Percentiles rank a stretch among this genome's conserved stretches.
Evolutionary conservation across 2,888 invertebrate genomes (phyloP).

Genomic region (Anthophora plumipes): DNA sequence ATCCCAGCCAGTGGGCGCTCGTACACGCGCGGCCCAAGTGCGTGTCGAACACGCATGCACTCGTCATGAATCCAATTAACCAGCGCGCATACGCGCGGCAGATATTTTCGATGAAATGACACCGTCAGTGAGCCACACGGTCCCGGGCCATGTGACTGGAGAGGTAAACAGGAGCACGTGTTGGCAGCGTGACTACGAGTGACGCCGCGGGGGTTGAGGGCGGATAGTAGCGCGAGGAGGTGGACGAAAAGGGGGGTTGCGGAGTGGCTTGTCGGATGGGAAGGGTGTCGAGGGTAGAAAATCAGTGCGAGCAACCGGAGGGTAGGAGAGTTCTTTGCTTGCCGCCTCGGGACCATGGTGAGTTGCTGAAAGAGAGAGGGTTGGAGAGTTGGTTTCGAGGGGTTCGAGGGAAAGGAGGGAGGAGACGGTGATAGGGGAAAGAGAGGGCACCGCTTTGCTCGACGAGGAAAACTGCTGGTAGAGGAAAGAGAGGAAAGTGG

Average conservation of each 20-base stretch:
- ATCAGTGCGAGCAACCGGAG: slow-evolving; percentile 74
- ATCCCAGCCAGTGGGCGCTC: slow-evolving; percentile 17
- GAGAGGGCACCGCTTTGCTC: slow-evolving; percentile 14
- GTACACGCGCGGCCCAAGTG: slow-evolving; percentile 18
- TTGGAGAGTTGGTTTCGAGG: too few relatives aligned
- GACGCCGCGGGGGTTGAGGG: slow-evolving; percentile 65
- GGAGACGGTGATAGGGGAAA: slow-evolving; percentile 14
- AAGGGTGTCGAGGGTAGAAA: slow-evolving; percentile 74
- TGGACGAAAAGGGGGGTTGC: slow-evolving; percentile 41
- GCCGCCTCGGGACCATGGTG: slow-evolving; percentile 70
- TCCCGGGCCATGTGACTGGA: slow-evolving; percentile 73
- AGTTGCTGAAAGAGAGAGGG: slow-evolving; percentile 59
- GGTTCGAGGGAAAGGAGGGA: slow-evolving; percentile 25
- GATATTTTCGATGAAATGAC: slow-evolving; percentile 58
- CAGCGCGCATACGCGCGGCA: slow-evolving; percentile 42
- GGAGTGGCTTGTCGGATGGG: slow-evolving; percentile 42
- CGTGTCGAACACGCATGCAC: slow-evolving; percentile 46
- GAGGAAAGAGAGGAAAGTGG: slow-evolving; percentile 50
- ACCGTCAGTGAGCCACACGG: slow-evolving; percentile 49
- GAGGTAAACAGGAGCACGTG: slow-evolving; percentile 84
- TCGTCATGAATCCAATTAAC: slow-evolving; percentile 59
- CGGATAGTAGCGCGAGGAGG: slow-evolving; percentile 46
- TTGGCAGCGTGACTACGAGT: slow-evolving; percentile 78
- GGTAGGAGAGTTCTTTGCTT: slow-evolving; percentile 76
- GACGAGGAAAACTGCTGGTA: slow-evolving; percentile 21